Evolutionary conservation across 2,888 invertebrate genomes (phyloP).

Genomic region (Lasioglossum leucozonium): DNA sequence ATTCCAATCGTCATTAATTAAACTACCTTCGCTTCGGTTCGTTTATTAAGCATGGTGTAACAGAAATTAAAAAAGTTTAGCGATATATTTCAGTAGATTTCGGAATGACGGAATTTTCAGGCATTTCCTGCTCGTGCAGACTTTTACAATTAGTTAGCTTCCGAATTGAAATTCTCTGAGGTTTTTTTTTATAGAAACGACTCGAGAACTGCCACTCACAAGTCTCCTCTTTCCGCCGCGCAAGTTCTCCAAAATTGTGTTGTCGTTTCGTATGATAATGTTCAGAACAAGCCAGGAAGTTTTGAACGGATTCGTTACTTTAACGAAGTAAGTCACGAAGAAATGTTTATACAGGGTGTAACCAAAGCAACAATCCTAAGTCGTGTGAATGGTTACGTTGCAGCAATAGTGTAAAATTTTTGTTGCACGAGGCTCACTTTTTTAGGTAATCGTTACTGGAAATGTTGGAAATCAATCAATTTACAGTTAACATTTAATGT

Average conservation of each 20-base stretch:
- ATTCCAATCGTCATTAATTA: background rate
- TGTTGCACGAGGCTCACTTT: background rate
- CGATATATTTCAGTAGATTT: background rate
- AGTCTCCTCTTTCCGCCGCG: background rate
- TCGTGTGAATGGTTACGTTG: background rate
- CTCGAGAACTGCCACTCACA: background rate
- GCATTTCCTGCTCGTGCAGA: background rate
- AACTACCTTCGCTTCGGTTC: background rate
- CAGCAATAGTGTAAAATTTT: background rate
- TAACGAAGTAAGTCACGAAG: background rate
- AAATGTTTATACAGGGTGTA: conserved; percentile 1
- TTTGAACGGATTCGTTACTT: conserved; percentile 8
- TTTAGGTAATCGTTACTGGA: background rate
- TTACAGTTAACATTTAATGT: too few species aligned
- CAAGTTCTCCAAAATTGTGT: conserved; percentile 3
- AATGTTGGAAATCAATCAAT: too few species aligned
- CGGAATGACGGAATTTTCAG: background rate
- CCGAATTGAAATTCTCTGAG: background rate
- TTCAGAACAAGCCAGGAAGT: background rate
- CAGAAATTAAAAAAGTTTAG: background rate
- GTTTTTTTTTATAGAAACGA: background rate
- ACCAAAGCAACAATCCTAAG: background rate
- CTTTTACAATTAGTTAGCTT: background rate
- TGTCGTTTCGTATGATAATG: conserved; percentile 11
- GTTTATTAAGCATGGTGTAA: background rate